These are phyloP conservation scores for Propithecus coquereli DNA, from an alignment of 2,113 vertebrate species.

Conservation along the genomic window DNA sequence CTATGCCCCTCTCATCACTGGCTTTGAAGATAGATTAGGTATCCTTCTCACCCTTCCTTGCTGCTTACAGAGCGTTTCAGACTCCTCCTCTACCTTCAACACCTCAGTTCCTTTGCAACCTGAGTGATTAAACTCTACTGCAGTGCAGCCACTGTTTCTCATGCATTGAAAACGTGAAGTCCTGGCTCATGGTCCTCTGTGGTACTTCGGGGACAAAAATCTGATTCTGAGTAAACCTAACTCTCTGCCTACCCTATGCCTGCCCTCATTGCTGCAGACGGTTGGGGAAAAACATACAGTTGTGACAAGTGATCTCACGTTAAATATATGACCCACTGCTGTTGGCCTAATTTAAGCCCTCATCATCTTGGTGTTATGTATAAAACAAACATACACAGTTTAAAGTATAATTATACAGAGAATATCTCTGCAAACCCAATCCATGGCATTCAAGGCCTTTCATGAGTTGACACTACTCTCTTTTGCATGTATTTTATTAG, in stretches of 20 bases:
- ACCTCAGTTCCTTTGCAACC: neutral
- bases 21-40: neutral
- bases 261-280: neutral
- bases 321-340: neutral
- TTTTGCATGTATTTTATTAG: neutral
- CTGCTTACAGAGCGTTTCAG: neutral
- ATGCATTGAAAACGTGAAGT: neutral
- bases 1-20: neutral
- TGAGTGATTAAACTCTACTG: neutral
- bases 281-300: neutral
- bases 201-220: neutral
- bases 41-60: neutral
- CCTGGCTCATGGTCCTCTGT: neutral
- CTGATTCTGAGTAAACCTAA: neutral
- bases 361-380: neutral
- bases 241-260: neutral
- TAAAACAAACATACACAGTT: neutral
- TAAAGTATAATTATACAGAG: neutral
- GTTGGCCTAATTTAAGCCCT: neutral
- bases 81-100: neutral
- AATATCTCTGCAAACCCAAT: neutral
- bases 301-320: neutral
- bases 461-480: neutral
- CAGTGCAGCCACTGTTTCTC: neutral
- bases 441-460: neutral